Conservation (phyloP, 2,797 vertebrate species). For the Ptychobarbus kaznakovi region DNA sequence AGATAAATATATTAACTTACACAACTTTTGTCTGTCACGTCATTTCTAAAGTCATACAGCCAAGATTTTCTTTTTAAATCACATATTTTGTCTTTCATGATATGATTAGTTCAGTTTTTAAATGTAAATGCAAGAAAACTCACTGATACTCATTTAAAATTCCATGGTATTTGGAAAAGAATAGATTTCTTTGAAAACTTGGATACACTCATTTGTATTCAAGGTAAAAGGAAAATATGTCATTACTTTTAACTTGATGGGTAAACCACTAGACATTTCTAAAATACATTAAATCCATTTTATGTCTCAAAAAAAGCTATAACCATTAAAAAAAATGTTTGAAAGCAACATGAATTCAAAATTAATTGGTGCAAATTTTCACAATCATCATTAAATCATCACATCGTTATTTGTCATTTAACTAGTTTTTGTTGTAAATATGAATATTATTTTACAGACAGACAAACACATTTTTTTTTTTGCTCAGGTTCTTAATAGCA, state of each 20-base stretch:
- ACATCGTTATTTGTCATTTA: background rate
- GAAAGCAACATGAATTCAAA: background rate
- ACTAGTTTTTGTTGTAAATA: background rate
- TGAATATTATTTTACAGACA: background rate
- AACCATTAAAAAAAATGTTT: background rate
- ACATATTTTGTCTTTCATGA: background rate
- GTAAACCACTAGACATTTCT: background rate
- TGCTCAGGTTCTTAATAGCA: background rate
- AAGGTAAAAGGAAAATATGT: conserved; percentile 2
- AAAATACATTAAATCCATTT: background rate
- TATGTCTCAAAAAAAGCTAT: background rate
- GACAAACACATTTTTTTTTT: background rate
- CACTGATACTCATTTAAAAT: background rate
- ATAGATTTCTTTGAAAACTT: background rate
- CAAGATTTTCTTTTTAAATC: background rate
- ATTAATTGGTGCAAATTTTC: background rate
- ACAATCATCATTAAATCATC: background rate
- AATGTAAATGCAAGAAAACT: background rate
- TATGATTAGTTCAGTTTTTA: background rate
- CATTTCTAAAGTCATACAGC: background rate
- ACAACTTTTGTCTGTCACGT: background rate
- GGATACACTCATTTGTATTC: background rate
- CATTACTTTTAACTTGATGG: background rate
- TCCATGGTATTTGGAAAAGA: background rate
- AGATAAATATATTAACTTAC: background rate